Percentiles rank a stretch among this genome's conserved stretches.
phyloP scores from a whole-genome alignment of 2,113 vertebrate genomes.

The Merops nubicus region DNA sequence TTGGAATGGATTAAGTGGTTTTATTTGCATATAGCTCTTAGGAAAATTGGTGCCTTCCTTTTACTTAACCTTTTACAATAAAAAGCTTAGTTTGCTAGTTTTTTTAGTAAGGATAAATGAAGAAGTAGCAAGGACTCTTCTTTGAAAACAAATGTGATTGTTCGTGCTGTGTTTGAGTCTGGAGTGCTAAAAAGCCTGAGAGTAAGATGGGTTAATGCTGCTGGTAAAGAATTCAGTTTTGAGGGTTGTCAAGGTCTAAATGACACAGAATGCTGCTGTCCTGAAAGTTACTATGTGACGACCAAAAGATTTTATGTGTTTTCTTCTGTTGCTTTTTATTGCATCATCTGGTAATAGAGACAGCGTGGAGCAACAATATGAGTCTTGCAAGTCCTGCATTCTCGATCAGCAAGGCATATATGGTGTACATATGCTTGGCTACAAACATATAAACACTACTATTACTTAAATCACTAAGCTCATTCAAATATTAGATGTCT shows the following conservation, averaged over 20 bases:
- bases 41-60: not conserved
- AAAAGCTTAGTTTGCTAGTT: not conserved
- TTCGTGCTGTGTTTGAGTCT: not conserved
- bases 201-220: too few relatives aligned
- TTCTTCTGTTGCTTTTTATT: not conserved
- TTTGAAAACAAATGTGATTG: not conserved
- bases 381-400: not conserved
- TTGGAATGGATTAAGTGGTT: not conserved
- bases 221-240: not conserved
- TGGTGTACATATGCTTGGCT: not conserved
- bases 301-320: not conserved
- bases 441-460: not conserved
- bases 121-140: not conserved
- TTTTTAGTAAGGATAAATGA: not conserved
- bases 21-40: not conserved
- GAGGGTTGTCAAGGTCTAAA: not conserved
- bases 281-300: not conserved
- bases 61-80: not conserved
- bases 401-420: accelerated
- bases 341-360: not conserved
- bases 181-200: not conserved
- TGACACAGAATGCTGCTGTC: not conserved
- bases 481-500: not conserved
- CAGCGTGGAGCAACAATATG: not conserved
- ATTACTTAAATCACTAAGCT: not conserved